phyloP scores from a whole-genome alignment of 2,888 invertebrate genomes.

The Acrobasis suavella region DNA sequence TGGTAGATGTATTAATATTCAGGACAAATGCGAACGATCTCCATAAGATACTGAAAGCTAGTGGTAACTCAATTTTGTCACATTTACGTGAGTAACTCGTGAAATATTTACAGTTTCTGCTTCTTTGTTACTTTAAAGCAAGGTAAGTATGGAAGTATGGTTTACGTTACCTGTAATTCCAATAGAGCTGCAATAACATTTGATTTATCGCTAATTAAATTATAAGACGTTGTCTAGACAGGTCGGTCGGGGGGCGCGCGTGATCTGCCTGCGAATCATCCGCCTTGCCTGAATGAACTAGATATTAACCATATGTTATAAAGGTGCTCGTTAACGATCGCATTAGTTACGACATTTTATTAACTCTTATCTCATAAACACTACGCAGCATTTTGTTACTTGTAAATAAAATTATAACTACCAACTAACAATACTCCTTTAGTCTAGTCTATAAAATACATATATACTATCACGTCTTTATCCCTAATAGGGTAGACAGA shows the following conservation, averaged over 20 bases:
- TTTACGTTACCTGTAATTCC: background rate
- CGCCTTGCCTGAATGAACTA: conserved; percentile 34
- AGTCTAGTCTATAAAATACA: too few relatives aligned
- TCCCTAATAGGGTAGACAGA: too few relatives aligned
- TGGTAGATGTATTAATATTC: too few relatives aligned
- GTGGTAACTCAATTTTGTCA: too few relatives aligned
- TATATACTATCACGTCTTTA: too few relatives aligned
- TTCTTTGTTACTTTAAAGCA: too few relatives aligned
- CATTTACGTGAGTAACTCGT: too few relatives aligned
- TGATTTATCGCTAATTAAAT: conserved; percentile 29
- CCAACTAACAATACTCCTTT: too few relatives aligned
- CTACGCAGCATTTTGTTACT: background rate
- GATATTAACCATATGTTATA: conserved; percentile 35
- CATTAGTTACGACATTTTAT: background rate
- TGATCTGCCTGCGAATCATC: conserved; percentile 37
- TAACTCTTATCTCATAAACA: conserved; percentile 3
- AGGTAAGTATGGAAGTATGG: background rate
- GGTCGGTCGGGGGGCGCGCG: conserved; percentile 35
- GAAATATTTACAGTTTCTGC: too few relatives aligned
- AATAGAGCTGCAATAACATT: background rate
- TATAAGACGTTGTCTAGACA: conserved; percentile 39
- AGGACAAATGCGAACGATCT: too few relatives aligned
- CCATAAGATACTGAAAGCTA: too few relatives aligned
- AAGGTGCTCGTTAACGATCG: conserved; percentile 7
- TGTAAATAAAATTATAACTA: too few relatives aligned